Conservation (phyloP, 2,113 vertebrate species). For the Oncorhynchus nerka region DNA sequence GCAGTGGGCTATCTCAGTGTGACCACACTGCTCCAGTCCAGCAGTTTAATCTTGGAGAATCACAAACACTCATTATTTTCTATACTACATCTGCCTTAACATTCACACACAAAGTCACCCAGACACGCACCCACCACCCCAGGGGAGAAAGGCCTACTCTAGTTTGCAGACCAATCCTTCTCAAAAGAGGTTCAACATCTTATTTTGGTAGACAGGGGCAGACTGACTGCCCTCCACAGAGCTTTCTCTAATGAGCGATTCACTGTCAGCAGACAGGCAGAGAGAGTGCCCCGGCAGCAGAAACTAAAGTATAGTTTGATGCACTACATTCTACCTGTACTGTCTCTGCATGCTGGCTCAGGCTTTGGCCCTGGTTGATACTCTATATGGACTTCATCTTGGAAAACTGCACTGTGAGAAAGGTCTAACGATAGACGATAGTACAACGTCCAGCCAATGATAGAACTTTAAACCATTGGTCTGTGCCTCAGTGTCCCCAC, state of each 20-base stretch:
- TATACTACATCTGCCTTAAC: background rate
- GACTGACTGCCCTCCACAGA: conserved; percentile 32
- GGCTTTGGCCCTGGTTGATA: background rate
- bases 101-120: conserved; percentile 8
- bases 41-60: background rate
- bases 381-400: too few species aligned
- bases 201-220: conserved; percentile 24
- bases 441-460: too few species aligned
- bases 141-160: background rate
- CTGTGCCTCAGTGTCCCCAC: too few species aligned
- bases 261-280: conserved; percentile 32
- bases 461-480: too few species aligned
- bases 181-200: conserved; percentile 28
- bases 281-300: conserved; percentile 27
- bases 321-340: conserved; percentile 6
- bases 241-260: conserved; percentile 46
- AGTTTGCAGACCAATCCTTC: conserved; percentile 14
- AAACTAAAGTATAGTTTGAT: conserved; percentile 21
- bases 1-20: background rate
- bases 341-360: background rate
- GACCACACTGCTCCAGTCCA: background rate
- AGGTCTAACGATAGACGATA: too few species aligned
- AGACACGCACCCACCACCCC: background rate
- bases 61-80: background rate
- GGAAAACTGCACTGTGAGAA: too few species aligned